Base-by-base conservation (phyloP, 2,888 invertebrate genomes). In the Chymomyza fuscimana region DNA sequence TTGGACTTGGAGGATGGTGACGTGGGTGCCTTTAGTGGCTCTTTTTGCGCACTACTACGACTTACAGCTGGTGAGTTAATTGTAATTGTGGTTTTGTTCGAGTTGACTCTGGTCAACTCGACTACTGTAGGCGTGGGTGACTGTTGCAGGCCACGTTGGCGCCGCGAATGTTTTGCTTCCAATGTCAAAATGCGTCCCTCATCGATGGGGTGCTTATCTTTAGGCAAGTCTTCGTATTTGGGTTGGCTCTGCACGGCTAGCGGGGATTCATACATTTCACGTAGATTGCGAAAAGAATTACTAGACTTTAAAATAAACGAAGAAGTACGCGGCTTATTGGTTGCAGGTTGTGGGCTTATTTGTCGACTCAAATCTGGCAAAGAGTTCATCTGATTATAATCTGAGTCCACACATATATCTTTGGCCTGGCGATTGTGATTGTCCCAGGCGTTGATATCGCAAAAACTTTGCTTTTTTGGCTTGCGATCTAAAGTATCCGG, bases 401-500 rank as follows among this genome's bases (percentile, higher is more conserved):
- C 84, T 66, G 88, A 50, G 72, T 88, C 87, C 80, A 82, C 70
- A 61, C 59, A 74, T 63, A 61, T 94, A 86, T 25, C 63, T 16
- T 29, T 52, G 7, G 52, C 51, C 51, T 78, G 77, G 1, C 70
- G 76, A 10, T 78, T 74, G 0, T 94, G 94, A 6, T 64, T 78
- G 2, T 93, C 91, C 88, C 92, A 94, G 16, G 93, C 93, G 65
- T 89, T 91, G 7, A 92, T 89, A 70, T 91, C 92, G 54, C 93
- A 92, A 74, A 93, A 91, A 74, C 93, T 93, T 58, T 93, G 89
- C 79, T 93, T 94, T 89, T 93, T 94, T 58, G 95, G 94, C 88
- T 96, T 96, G 32, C 97, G 93, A 86, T 97, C 97, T 68, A 97
- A 92, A 0, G 97, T 97, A 79, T 97, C 97, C 0, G 97, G 96